phyloP scores from a whole-genome alignment of 2,888 invertebrate species.

The Ophioninae sp. region DNA sequence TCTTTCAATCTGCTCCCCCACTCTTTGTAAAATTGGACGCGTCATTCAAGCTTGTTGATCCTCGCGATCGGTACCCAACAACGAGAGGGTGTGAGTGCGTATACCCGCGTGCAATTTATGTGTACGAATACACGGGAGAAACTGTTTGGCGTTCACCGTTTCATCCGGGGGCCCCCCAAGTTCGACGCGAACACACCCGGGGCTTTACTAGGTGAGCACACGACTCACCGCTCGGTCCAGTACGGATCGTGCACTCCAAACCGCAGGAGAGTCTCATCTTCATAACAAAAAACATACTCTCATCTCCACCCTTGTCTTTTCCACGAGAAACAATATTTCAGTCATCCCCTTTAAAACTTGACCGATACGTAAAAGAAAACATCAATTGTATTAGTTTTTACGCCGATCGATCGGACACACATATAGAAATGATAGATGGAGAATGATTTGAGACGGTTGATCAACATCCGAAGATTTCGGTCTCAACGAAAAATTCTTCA shows the following conservation, averaged over 20 bases:
- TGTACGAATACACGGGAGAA: constrained; percentile 57
- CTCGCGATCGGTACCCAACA: constrained; percentile 50
- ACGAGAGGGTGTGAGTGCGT: background rate
- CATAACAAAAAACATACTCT: constrained; percentile 25
- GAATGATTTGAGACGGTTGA: constrained; percentile 14
- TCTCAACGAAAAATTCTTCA: constrained; percentile 19
- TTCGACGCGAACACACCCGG: constrained; percentile 59
- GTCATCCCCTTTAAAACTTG: background rate
- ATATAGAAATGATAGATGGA: background rate
- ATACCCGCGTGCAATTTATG: background rate
- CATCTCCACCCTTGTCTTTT: constrained; percentile 12
- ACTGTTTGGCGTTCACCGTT: constrained; percentile 63
- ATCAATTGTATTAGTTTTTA: background rate
- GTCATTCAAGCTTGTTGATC: constrained; percentile 44
- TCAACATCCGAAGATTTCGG: constrained; percentile 1
- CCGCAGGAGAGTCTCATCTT: constrained; percentile 72
- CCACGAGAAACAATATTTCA: constrained; percentile 27
- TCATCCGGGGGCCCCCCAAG: constrained; percentile 59
- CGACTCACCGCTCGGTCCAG: constrained; percentile 76
- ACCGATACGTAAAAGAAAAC: background rate
- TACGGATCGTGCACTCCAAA: constrained; percentile 77
- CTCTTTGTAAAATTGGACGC: constrained; percentile 30
- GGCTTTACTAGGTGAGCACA: constrained; percentile 77
- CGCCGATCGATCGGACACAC: constrained; percentile 21
- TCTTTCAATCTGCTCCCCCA: constrained; percentile 45